Evolutionary conservation across 2,797 vertebrate genomes (phyloP).

Genomic region (Ispidina picta): DNA sequence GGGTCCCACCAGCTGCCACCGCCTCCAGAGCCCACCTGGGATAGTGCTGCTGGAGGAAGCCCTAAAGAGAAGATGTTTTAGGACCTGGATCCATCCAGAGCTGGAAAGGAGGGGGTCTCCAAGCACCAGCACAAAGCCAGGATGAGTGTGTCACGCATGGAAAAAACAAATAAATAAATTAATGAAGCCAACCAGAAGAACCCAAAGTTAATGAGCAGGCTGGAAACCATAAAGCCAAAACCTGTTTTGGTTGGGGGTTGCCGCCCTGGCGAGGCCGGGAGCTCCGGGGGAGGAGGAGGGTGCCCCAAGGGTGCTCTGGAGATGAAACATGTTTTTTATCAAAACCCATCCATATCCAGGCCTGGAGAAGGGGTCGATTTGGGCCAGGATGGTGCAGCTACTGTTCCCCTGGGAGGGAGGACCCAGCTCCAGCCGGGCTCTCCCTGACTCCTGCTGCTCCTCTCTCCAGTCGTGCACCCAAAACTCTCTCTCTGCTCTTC

Average conservation of each 20-base stretch:
- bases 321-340: slow-evolving; percentile 23
- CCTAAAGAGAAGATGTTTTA: background rate
- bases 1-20: fast-evolving
- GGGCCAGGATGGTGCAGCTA: background rate
- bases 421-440: background rate
- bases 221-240: slow-evolving; percentile 32
- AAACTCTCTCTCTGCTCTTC: background rate
- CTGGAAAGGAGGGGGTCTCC: background rate
- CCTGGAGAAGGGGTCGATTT: background rate
- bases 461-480: fast-evolving
- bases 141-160: background rate
- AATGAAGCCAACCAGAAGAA: background rate
- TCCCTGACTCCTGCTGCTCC: background rate
- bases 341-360: background rate
- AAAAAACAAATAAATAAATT: background rate
- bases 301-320: background rate
- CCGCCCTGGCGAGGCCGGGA: background rate
- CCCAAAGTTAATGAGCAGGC: slow-evolving; percentile 16
- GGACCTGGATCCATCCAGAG: background rate
- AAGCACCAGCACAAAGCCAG: background rate
- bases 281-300: background rate
- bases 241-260: slow-evolving; percentile 33
- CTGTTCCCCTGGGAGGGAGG: background rate
- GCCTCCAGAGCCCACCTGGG: fast-evolving
- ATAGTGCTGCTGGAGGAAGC: background rate